Percentiles rank a stretch among this genome's conserved stretches.
These are phyloP conservation scores for Silurus glanis DNA, from an alignment of 2,113 vertebrate species.

Conservation along the genomic window DNA sequence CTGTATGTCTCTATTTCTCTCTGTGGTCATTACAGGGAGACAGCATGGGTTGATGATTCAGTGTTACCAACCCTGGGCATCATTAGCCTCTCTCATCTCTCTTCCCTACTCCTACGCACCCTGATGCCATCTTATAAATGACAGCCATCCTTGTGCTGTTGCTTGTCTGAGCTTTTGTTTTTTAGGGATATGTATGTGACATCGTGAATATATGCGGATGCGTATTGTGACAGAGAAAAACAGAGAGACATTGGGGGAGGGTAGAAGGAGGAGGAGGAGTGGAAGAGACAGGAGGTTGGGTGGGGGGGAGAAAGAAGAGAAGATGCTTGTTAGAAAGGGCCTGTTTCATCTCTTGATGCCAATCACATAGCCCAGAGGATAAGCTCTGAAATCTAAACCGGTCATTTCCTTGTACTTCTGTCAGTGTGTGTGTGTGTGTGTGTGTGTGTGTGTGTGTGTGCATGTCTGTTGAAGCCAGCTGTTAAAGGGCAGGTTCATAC, in stretches of 20 bases:
- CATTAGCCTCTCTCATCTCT: constrained; percentile 39
- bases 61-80: constrained; percentile 31
- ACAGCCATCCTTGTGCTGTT: constrained; percentile 30
- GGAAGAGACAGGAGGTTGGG: background rate
- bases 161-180: background rate
- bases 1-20: background rate
- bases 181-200: background rate
- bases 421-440: background rate
- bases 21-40: constrained; percentile 37
- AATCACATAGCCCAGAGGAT: constrained; percentile 52
- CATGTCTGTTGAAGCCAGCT: constrained; percentile 13
- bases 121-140: constrained; percentile 20
- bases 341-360: constrained; percentile 53
- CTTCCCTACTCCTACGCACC: constrained; percentile 18
- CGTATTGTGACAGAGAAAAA: background rate
- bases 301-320: constrained; percentile 26
- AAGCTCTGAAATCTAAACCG: constrained; percentile 40
- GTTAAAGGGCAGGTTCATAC: constrained; percentile 18
- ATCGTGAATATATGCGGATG: background rate
- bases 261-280: background rate
- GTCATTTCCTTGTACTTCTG: constrained; percentile 19
- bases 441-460: constrained; percentile 13
- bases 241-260: background rate
- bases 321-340: constrained; percentile 50
- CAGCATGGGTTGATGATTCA: constrained; percentile 46